Conservation (phyloP, 37 sponge, comb jelly and placozoan species). For the Tethya wilhelma region DNA sequence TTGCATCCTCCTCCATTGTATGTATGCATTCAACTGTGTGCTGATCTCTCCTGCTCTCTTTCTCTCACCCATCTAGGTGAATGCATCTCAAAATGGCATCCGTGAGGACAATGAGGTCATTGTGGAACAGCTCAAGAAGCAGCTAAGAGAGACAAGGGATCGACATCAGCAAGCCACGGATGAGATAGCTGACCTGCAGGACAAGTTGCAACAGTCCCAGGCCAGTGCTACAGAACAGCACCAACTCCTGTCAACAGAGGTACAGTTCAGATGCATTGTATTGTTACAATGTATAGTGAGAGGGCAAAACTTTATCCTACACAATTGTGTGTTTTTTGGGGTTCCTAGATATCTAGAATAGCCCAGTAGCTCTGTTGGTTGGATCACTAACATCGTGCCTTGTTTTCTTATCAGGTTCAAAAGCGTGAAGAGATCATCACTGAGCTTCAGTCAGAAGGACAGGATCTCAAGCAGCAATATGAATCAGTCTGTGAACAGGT, state of each 20-base stretch:
- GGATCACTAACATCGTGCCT: too few relatives aligned
- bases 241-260: constrained; percentile 26
- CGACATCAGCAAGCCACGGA: background rate
- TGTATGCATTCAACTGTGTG: too few relatives aligned
- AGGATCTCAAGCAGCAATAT: constrained; percentile 13
- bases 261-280: background rate
- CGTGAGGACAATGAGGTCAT: background rate
- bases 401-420: background rate
- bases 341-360: too few relatives aligned
- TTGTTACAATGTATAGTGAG: background rate
- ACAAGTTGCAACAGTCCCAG: constrained; percentile 1
- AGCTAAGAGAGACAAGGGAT: constrained; percentile 10
- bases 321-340: too few relatives aligned
- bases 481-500: background rate
- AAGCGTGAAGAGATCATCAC: constrained; percentile 4
- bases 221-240: constrained; percentile 6
- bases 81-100: background rate
- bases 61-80: too few relatives aligned
- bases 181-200: background rate
- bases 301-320: background rate
- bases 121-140: background rate
- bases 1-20: background rate
- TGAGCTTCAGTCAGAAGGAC: background rate
- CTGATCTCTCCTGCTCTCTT: too few relatives aligned
- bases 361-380: too few relatives aligned